Evolutionary conservation across 2,113 vertebrate genomes (phyloP).

Genomic region (Salminus brasiliensis): DNA sequence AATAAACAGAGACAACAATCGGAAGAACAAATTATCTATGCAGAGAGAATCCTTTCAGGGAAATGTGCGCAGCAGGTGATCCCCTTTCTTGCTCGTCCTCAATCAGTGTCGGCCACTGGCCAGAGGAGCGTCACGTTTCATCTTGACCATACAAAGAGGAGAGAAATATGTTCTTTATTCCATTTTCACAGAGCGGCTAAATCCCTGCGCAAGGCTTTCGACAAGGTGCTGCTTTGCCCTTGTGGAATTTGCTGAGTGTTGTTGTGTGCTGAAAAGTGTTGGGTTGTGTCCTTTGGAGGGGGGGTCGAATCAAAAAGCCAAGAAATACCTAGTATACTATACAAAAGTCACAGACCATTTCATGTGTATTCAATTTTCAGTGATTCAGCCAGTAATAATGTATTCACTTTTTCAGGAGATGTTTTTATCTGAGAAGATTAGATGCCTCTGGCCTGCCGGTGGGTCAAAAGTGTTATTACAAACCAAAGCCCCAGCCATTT

Average conservation of each 20-base stretch:
- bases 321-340: no score
- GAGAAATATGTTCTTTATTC: neutral
- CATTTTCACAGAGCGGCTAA: neutral
- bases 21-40: slow-evolving; percentile 2
- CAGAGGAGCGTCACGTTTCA: slow-evolving; percentile 18
- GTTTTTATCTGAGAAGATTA: no score
- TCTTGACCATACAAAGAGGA: neutral
- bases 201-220: neutral
- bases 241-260: neutral
- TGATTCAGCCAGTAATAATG: no score
- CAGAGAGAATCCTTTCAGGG: slow-evolving; percentile 25
- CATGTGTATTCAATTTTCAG: no score
- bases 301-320: neutral
- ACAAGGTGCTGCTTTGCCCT: neutral
- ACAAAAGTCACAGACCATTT: no score
- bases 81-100: slow-evolving; percentile 11
- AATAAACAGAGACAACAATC: neutral
- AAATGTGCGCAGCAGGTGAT: neutral
- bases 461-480: no score
- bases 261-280: neutral
- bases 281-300: neutral
- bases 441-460: no score
- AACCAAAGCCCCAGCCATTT: no score
- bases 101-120: slow-evolving; percentile 38
- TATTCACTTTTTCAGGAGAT: no score